Evolutionary conservation across 2,113 vertebrate species (phyloP).

Genomic region (Cyphomyrus plagiostoma): DNA sequence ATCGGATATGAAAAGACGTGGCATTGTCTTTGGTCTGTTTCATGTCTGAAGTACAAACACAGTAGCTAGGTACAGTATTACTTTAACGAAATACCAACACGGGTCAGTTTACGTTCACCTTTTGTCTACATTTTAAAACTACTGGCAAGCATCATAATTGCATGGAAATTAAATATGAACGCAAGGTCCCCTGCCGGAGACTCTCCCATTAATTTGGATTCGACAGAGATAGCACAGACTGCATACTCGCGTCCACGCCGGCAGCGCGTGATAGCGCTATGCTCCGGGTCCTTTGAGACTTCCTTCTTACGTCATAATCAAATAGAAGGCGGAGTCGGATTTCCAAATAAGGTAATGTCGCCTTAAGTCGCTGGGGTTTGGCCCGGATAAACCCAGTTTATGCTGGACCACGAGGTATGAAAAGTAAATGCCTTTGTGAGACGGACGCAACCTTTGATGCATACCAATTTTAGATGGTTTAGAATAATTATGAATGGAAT

Average conservation of each 20-base stretch:
- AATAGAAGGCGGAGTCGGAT: neutral
- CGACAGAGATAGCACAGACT: neutral
- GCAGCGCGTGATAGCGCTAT: neutral
- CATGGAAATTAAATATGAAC: neutral
- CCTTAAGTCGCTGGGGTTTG: neutral
- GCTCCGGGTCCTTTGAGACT: neutral
- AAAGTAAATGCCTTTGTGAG: neutral
- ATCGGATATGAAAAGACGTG: neutral
- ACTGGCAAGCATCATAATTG: neutral
- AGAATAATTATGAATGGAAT: neutral
- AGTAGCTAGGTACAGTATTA: neutral
- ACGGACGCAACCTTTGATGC: neutral
- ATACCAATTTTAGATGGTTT: neutral
- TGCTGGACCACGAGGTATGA: neutral
- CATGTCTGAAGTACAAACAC: neutral
- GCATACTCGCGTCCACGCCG: neutral
- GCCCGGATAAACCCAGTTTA: neutral
- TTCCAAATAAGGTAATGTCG: constrained; percentile 1
- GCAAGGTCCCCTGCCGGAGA: neutral
- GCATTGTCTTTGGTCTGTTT: neutral
- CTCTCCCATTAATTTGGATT: neutral
- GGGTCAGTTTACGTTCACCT: neutral
- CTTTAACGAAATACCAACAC: neutral
- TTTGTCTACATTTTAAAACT: neutral
- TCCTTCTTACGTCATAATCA: neutral